A percentile compares a stretch with the other conserved stretches of the same genome.
phyloP scores from a whole-genome alignment of 2,888 invertebrate genomes.

The Cryptus armator region DNA sequence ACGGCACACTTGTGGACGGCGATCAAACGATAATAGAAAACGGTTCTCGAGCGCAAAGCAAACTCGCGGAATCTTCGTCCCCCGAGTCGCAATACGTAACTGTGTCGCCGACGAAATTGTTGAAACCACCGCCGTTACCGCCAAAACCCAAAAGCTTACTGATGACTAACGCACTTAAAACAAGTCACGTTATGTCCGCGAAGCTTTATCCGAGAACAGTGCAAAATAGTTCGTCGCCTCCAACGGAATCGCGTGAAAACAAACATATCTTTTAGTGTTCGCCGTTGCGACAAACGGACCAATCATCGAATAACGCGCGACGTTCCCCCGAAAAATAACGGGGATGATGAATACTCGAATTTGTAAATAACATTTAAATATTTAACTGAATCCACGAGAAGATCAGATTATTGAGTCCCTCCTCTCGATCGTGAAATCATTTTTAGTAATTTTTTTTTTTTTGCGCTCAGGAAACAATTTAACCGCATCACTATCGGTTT shows the following conservation, averaged over 20 bases:
- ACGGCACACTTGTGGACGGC: constrained; percentile 79
- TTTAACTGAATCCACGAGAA: too few species aligned
- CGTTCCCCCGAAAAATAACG: neutral
- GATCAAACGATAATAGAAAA: constrained; percentile 83
- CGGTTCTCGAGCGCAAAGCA: constrained; percentile 70
- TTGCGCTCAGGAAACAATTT: neutral
- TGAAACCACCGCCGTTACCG: constrained; percentile 90
- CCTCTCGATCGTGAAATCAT: neutral
- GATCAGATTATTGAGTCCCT: too few species aligned
- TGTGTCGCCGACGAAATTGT: constrained; percentile 76
- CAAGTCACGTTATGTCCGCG: constrained; percentile 77
- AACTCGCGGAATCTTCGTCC: constrained; percentile 63
- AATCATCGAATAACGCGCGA: constrained; percentile 24
- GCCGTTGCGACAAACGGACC: constrained; percentile 24
- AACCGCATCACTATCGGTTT: neutral
- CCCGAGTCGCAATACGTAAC: constrained; percentile 71
- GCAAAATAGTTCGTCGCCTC: constrained; percentile 72
- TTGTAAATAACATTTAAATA: neutral
- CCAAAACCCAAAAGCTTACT: constrained; percentile 91
- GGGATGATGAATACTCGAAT: neutral
- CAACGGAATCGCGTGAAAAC: constrained; percentile 74
- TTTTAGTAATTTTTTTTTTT: neutral
- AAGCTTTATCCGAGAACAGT: constrained; percentile 79
- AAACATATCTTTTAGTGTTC: constrained; percentile 75
- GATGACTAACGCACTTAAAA: constrained; percentile 85